Percentiles rank a stretch among this genome's conserved stretches.
phyloP scores from a whole-genome alignment of 2,888 invertebrate species.

The Leucozona laternaria region DNA sequence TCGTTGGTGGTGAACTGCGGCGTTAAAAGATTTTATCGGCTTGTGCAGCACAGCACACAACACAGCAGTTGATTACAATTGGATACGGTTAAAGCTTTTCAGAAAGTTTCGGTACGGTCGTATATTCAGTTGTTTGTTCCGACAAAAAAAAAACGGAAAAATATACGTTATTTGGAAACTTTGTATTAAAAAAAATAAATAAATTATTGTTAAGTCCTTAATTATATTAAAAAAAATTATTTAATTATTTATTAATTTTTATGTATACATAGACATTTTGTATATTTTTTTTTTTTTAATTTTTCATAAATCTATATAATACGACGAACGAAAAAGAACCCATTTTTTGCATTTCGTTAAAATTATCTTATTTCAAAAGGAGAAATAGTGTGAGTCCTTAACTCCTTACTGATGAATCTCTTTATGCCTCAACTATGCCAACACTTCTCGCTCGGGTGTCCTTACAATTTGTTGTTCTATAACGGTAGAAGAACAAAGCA shows the following conservation, averaged over 20 bases:
- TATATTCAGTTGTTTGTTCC: slow-evolving; percentile 72
- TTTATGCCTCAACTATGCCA: background rate
- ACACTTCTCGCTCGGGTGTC: slow-evolving; percentile 47
- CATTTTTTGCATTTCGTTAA: slow-evolving; percentile 2
- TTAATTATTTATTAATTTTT: background rate
- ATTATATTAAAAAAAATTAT: slow-evolving; percentile 1
- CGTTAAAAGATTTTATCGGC: slow-evolving; percentile 52
- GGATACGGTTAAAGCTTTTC: slow-evolving; percentile 68
- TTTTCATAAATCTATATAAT: background rate
- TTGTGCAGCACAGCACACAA: slow-evolving; percentile 12
- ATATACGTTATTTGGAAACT: slow-evolving; percentile 48
- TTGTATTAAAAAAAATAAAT: slow-evolving; percentile 22
- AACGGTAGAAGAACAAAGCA: slow-evolving; percentile 34
- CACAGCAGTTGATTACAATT: slow-evolving; percentile 59
- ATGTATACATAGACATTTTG: background rate
- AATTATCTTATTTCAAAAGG: slow-evolving; percentile 14
- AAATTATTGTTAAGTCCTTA: slow-evolving; percentile 18
- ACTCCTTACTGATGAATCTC: background rate
- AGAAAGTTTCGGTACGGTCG: slow-evolving; percentile 75
- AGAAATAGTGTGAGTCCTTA: slow-evolving; percentile 2
- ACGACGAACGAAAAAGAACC: background rate
- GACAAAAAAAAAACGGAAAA: slow-evolving; percentile 35
- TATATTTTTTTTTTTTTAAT: background rate
- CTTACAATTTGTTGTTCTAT: slow-evolving; percentile 37
- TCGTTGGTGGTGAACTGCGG: slow-evolving; percentile 65